Evolutionary conservation across 2,797 vertebrate species (phyloP).

Genomic region (Acanthurus leucopareius): DNA sequence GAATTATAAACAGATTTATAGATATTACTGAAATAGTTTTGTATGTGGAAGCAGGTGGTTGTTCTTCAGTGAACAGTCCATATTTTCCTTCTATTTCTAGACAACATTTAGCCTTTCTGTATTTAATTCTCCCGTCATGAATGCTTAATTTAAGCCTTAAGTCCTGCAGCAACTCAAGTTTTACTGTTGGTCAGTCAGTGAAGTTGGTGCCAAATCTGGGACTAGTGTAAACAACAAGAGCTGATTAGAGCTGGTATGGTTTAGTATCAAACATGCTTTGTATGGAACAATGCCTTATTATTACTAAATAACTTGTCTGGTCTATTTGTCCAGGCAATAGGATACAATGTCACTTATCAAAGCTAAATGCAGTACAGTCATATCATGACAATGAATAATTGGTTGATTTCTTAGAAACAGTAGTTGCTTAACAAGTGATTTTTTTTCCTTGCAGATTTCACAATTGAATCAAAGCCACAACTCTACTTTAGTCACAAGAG

Average conservation of each 20-base stretch:
- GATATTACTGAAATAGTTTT: neutral
- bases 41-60: neutral
- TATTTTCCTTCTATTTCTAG: neutral
- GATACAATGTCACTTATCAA: too few species aligned
- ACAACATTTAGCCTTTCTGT: neutral
- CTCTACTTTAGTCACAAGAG: neutral
- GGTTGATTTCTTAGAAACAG: slow-evolving; percentile 12
- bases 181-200: neutral
- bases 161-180: neutral
- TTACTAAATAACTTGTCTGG: neutral
- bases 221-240: neutral
- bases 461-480: slow-evolving; percentile 34
- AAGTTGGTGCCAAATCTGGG: neutral
- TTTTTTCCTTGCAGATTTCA: neutral
- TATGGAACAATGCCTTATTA: neutral
- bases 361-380: neutral
- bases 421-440: slow-evolving; percentile 11
- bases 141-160: neutral
- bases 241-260: neutral
- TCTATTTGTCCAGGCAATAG: neutral
- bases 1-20: neutral
- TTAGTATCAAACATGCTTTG: neutral
- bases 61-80: neutral
- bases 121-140: neutral
- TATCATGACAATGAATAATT: neutral